Evolutionary conservation across 2,888 invertebrate species (phyloP), one percentile per base, ranked within the genome.

Genomic region (Criorhina ranunculi): DNA sequence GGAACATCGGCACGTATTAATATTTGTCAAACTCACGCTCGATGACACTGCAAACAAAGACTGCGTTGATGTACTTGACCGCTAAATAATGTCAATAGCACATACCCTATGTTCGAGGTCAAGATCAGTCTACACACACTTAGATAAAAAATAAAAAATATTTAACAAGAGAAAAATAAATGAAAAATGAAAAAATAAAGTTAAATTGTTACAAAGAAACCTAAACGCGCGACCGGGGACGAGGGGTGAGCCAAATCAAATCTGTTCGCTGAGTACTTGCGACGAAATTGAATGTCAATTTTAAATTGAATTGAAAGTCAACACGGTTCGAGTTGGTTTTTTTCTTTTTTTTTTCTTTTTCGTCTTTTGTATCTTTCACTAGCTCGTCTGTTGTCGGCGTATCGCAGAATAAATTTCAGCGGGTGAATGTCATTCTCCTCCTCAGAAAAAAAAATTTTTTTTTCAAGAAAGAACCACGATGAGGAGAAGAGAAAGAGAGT

Each of bases 251-350:
- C 15, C 67, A 78, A 83, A 53, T 64, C 66, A 66, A 78, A 83
- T 78, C 83, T 51, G 40, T 17, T 46, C 72, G 57, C 46, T 29
- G 44, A 66, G 17, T 67, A 55, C 73, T 72, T 40, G 60, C 51
- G 79, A 75, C 73, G 51, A 79, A 83, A 83, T 83, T 83, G 67
- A 83, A 83, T 78, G 83, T 78, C 83, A 83, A 83, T 78, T 73
- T 78, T 46, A 78, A 62, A 83, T 83, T 79, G 73, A 83, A 83
- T 83, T 78, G 64, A 79, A 79, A 79, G 78, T 83, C 83, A 83
- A 83, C 64, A 79, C 62, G 31, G 51, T 53, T 83, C 79, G 64
- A 75, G 49, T 67, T 49, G 73, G 3, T 44, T 73, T 66, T 42
- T 59, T 8, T 66, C 60, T 53, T 37, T 66, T 35, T 8, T 57